These are phyloP conservation scores for Ophioderma brevispina DNA, from an alignment of 35 echinoderm and acorn worm genomes.

Conservation along the genomic window DNA sequence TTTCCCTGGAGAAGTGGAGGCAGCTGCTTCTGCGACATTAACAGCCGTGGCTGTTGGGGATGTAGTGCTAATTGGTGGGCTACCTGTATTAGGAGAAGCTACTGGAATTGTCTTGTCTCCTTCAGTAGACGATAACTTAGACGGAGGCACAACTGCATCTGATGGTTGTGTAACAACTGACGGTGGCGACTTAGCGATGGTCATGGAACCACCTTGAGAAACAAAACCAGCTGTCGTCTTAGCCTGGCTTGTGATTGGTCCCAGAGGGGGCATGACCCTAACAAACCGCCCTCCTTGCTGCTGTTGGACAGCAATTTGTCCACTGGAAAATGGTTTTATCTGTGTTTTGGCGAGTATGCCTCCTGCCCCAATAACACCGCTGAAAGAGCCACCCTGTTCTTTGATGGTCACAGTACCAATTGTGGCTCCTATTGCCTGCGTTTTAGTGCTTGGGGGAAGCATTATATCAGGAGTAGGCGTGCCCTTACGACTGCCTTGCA, in stretches of 20 bases:
- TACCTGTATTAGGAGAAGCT: background rate
- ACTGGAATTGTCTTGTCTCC: background rate
- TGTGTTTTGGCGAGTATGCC: conserved; percentile 2
- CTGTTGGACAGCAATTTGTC: conserved; percentile 30
- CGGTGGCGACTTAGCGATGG: background rate
- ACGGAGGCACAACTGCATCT: background rate
- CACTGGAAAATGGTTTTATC: background rate
- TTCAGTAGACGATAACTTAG: background rate
- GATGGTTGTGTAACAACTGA: conserved; percentile 19
- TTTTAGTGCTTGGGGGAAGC: background rate
- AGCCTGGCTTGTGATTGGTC: conserved; percentile 30
- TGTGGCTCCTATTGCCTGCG: background rate
- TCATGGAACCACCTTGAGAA: background rate
- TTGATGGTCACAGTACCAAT: background rate
- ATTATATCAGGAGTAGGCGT: background rate
- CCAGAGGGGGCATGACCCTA: conserved; percentile 64
- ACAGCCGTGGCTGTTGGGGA: conserved; percentile 48
- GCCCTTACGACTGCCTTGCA: background rate
- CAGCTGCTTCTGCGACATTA: conserved; percentile 66
- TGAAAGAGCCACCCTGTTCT: conserved; percentile 13
- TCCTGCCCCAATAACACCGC: conserved; percentile 1
- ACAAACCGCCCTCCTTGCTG: conserved; percentile 14
- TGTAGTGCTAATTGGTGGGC: background rate
- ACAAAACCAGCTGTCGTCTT: background rate
- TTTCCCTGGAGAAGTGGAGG: conserved; percentile 27